Evolutionary conservation across 2,888 invertebrate species (phyloP).

Genomic region (Anodontia alba): DNA sequence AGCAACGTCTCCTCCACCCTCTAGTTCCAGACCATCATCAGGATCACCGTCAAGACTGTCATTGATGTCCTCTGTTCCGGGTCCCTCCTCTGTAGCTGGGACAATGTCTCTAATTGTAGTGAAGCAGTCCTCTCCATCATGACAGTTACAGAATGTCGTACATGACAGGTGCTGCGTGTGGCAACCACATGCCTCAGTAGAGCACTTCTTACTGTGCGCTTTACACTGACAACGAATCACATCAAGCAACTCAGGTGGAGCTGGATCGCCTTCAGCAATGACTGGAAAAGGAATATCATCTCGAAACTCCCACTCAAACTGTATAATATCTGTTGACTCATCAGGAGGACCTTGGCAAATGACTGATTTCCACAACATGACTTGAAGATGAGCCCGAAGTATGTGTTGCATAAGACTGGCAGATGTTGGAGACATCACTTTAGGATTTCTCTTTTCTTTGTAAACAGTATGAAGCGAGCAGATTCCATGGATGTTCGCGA

Average conservation of each 20-base stretch:
- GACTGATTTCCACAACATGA: conserved; percentile 25
- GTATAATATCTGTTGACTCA: conserved; percentile 17
- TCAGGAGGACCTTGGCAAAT: conserved; percentile 19
- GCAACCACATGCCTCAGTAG: not conserved
- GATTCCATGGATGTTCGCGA: conserved; percentile 30
- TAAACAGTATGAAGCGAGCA: too few species aligned
- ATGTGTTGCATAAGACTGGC: too few species aligned
- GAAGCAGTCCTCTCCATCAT: conserved; percentile 5
- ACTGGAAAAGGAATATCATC: conserved; percentile 10
- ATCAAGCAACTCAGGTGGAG: too few species aligned
- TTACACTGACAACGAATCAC: not conserved
- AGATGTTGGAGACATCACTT: conserved; percentile 33
- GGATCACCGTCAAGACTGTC: too few species aligned
- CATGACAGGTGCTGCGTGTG: conserved; percentile 6
- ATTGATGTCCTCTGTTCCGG: too few species aligned
- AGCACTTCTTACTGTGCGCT: conserved; percentile 1
- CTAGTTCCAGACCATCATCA: too few species aligned
- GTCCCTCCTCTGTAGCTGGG: too few species aligned
- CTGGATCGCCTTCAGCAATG: too few species aligned
- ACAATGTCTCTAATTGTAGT: too few species aligned
- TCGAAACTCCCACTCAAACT: conserved; percentile 11
- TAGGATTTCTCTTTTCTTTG: conserved; percentile 18
- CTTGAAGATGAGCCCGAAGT: conserved; percentile 28
- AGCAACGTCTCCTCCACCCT: too few species aligned
- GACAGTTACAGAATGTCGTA: too few species aligned